Percentiles rank a stretch among this genome's conserved stretches.
phyloP scores from a whole-genome alignment of 2,113 vertebrate genomes.

The Benitochromis conjunctus region DNA sequence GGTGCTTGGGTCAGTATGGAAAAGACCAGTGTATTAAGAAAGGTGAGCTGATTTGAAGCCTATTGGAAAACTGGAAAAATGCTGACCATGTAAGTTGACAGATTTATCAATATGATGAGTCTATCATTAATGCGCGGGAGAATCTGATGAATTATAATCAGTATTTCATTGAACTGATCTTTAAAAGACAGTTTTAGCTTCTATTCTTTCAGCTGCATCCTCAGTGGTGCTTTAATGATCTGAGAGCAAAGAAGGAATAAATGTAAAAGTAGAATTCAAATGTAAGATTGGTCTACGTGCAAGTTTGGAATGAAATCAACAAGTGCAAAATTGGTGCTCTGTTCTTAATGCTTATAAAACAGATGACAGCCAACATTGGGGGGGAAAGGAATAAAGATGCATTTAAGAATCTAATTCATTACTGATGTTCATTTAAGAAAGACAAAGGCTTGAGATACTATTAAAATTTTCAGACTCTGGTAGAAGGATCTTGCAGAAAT shows the following conservation, averaged over 20 bases:
- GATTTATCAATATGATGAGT: neutral
- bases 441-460: neutral
- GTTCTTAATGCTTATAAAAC: neutral
- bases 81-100: neutral
- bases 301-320: neutral
- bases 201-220: neutral
- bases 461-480: neutral
- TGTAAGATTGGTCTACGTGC: neutral
- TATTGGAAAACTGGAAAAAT: neutral
- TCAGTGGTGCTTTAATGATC: neutral
- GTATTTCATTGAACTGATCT: neutral
- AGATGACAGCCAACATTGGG: neutral
- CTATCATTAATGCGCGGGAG: neutral
- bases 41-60: neutral
- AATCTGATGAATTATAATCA: neutral
- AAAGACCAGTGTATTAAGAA: neutral
- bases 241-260: neutral
- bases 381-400: neutral
- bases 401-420: neutral
- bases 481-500: neutral
- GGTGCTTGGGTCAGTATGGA: neutral
- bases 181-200: neutral
- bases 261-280: neutral
- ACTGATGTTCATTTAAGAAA: neutral
- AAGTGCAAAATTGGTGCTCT: neutral